Base-by-base conservation (phyloP, 2,797 vertebrate genomes). In the Acestrorhynchus altus region DNA sequence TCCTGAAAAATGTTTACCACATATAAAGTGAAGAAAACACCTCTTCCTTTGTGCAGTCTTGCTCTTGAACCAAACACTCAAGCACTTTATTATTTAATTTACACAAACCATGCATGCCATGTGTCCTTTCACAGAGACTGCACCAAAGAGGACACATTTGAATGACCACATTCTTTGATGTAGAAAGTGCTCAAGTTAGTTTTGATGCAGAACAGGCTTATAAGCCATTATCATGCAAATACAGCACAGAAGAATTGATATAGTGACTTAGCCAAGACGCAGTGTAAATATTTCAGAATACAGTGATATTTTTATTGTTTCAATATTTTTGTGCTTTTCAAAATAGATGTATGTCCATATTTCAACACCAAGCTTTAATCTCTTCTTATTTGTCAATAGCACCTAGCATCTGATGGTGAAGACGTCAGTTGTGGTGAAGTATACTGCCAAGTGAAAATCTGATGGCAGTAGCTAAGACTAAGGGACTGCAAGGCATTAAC, bases 401-500 rank as follows among this genome's bases (percentile, higher is more conserved):
- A 74, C 52, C 26, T 1, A 83, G 78, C 86, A 81, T 88, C 84
- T 83, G 78, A 85, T 86, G 79, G 60, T 68, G 83, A 72, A 57
- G 85, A 87, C 85, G 8, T 16, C 28, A 35, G 16, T 81, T 35
- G 13, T 86, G 84, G 85, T 88, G 79, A 66, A 88, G 89, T 76
- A 86, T 89, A 83, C 84, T 77, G 83, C 82, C 81, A 87, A 90
- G 89, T 90, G 88, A 92, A 92, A 91, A 89, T 89, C 86, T 87
- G 89, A 87, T 90, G 90, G 91, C 88, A 89, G 88, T 83, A 86
- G 86, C 90, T 88, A 82, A 90, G 90, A 91, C 87, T 80, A 89
- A 88, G 82, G 90, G 89, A 91, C 92, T 93, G 92, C 84, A 88
- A 92, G 89, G 87, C 90, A 93, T 93, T 93, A 93, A 93, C 89